Percentiles rank a stretch among this genome's conserved stretches.
Evolutionary conservation across 2,113 vertebrate species (phyloP).

Genomic region (Pristiophorus japonicus): DNA sequence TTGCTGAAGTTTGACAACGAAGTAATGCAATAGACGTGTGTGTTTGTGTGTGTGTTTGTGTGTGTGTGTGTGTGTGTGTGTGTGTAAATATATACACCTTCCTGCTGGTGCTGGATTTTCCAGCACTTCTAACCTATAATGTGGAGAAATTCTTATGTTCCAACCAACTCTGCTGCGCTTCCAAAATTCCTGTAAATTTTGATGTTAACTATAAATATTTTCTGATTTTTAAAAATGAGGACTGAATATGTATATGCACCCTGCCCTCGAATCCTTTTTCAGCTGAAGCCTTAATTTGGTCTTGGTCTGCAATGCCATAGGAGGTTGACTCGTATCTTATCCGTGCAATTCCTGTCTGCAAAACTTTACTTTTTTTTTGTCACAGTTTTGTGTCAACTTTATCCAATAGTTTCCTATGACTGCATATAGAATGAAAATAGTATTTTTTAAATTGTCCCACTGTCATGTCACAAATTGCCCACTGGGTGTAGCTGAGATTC

Average conservation of each 20-base stretch:
- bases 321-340: background rate
- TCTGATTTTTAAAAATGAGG: background rate
- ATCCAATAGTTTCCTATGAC: background rate
- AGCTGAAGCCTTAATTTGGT: background rate
- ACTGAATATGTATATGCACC: too few relatives aligned
- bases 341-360: background rate
- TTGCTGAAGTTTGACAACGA: background rate
- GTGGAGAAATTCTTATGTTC: background rate
- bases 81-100: background rate
- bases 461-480: background rate
- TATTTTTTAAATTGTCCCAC: background rate
- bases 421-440: background rate
- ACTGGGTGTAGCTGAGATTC: conserved; percentile 18
- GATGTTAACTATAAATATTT: background rate
- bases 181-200: background rate
- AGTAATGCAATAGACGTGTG: background rate
- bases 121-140: background rate
- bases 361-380: background rate
- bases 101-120: background rate
- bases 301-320: too few relatives aligned
- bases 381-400: background rate
- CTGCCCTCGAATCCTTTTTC: background rate
- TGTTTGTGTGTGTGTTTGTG: background rate
- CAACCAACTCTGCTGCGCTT: background rate
- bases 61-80: background rate